A percentile compares a stretch with the other conserved stretches of the same genome.
phyloP scores from a whole-genome alignment of 2,113 vertebrate species.

The Mobula hypostoma region DNA sequence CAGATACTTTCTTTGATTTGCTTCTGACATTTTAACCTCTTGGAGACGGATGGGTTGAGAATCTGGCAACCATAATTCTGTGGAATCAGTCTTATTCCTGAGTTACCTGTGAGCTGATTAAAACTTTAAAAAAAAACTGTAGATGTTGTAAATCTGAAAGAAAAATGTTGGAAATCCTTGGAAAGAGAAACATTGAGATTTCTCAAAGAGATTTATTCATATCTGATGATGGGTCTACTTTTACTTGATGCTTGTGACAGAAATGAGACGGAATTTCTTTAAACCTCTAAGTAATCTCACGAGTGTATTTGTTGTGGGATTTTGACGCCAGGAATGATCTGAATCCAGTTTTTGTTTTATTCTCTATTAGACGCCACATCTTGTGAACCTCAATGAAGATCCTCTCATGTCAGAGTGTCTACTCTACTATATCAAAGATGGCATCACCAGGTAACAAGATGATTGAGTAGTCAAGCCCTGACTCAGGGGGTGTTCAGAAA shows the following conservation, averaged over 20 bases:
- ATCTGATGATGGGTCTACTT: too few relatives aligned
- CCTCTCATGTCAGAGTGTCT: constrained; percentile 98
- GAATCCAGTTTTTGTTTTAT: constrained; percentile 36
- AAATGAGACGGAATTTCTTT: background rate
- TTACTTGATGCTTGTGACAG: background rate
- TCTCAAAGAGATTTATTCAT: too few relatives aligned
- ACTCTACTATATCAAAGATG: constrained; percentile 98
- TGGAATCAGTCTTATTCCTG: background rate
- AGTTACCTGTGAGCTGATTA: too few relatives aligned
- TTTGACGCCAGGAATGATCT: background rate
- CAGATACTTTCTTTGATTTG: background rate
- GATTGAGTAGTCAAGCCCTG: background rate
- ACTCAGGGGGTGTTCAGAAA: background rate
- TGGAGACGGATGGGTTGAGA: background rate
- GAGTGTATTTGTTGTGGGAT: background rate
- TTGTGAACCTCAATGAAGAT: constrained; percentile 97
- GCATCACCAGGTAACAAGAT: constrained; percentile 79
- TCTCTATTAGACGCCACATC: constrained; percentile 83
- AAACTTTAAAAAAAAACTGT: too few relatives aligned
- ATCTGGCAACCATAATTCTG: background rate
- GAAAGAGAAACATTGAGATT: too few relatives aligned
- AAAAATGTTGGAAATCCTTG: too few relatives aligned
- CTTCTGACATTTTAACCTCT: background rate
- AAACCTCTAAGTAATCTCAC: background rate
- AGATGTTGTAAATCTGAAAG: too few relatives aligned